Conservation (phyloP, 2,888 invertebrate species). For the Cyaniris semiargus region DNA sequence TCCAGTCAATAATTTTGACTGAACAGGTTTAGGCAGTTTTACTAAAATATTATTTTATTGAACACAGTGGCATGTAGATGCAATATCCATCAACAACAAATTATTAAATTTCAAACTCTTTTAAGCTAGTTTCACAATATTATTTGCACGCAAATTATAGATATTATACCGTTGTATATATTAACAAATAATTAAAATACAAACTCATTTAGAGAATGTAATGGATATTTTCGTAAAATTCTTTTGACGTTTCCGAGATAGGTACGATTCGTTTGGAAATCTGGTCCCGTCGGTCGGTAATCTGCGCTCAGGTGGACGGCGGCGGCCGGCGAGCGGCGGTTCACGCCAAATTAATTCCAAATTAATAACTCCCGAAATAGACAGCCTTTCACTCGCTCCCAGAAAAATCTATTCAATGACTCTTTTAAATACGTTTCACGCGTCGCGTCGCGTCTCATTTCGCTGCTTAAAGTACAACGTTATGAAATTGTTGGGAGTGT, state of each 20-base stretch:
- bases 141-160: too few species aligned
- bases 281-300: not conserved
- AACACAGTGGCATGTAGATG: not conserved
- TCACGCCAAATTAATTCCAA: conserved; percentile 20
- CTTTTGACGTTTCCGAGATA: not conserved
- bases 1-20: too few species aligned
- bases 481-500: not conserved
- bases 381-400: conserved; percentile 6
- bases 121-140: too few species aligned
- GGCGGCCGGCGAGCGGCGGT: not conserved
- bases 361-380: conserved; percentile 13
- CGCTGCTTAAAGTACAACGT: not conserved
- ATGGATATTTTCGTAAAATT: conserved; percentile 1
- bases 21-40: too few species aligned
- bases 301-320: conserved; percentile 13
- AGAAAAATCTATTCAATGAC: conserved; percentile 8
- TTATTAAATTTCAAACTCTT: not conserved
- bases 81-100: not conserved
- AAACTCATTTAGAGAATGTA: not conserved
- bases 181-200: too few species aligned
- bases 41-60: not conserved
- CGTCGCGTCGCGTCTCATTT: not conserved
- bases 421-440: conserved; percentile 2
- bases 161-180: too few species aligned
- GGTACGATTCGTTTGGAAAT: not conserved